These are phyloP conservation scores for Perizoma affinitatum DNA, from an alignment of 2,888 invertebrate genomes.

Conservation along the genomic window DNA sequence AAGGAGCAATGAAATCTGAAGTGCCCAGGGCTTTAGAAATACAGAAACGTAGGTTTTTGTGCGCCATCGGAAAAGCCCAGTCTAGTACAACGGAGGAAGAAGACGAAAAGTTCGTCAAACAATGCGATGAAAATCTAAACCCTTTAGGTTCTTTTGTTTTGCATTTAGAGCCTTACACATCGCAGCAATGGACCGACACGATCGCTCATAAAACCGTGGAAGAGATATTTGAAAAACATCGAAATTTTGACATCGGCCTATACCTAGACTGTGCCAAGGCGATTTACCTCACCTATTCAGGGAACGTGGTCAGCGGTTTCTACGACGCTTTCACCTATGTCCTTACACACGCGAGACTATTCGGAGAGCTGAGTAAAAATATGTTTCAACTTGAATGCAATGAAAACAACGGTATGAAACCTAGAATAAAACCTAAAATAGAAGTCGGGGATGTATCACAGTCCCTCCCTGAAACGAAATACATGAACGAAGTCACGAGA, in stretches of 20 bases:
- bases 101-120: constrained; percentile 10
- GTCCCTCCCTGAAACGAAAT: constrained; percentile 17
- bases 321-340: constrained; percentile 21
- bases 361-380: constrained; percentile 20
- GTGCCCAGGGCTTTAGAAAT: constrained; percentile 16
- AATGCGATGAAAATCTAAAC: constrained; percentile 8
- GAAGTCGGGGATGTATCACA: neutral
- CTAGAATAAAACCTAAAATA: neutral
- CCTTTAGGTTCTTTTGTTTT: constrained; percentile 6
- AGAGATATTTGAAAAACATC: constrained; percentile 1
- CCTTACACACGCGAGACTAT: constrained; percentile 28
- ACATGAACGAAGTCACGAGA: constrained; percentile 17
- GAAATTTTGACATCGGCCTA: constrained; percentile 10
- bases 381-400: constrained; percentile 16
- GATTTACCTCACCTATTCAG: constrained; percentile 23
- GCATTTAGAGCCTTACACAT: constrained; percentile 1
- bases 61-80: constrained; percentile 10
- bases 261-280: constrained; percentile 26
- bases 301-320: constrained; percentile 1
- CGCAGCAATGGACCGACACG: constrained; percentile 5
- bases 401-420: neutral
- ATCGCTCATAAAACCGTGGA: constrained; percentile 7
- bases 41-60: constrained; percentile 13
- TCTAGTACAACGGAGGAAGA: neutral
- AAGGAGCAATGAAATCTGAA: constrained; percentile 8